phyloP scores from a whole-genome alignment of 2,113 vertebrate genomes.

The Ochotona curzoniae region DNA sequence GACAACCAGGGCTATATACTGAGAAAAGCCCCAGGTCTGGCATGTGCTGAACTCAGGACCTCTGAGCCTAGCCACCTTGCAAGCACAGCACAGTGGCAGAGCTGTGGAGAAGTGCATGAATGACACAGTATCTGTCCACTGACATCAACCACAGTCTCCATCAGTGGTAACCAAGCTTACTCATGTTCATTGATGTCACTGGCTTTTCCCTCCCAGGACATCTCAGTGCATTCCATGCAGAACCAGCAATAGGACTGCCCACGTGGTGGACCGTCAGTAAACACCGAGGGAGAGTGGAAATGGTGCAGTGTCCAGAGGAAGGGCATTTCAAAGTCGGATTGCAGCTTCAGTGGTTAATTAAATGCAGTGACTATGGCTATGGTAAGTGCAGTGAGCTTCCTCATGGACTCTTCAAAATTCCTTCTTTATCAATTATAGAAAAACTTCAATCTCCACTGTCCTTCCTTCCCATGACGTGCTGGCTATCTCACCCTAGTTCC shows the following conservation, averaged over 20 bases:
- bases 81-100: not conserved
- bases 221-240: not conserved
- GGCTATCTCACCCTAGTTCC: not conserved
- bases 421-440: conserved; percentile 22
- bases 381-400: not conserved
- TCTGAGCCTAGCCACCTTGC: not conserved
- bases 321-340: not conserved
- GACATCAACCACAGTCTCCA: not conserved
- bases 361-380: not conserved
- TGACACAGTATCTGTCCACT: not conserved
- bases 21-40: not conserved
- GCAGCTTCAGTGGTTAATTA: not conserved
- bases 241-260: not conserved
- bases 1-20: not conserved
- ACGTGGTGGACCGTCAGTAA: not conserved
- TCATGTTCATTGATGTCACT: not conserved
- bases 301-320: not conserved
- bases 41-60: not conserved
- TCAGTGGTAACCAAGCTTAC: not conserved
- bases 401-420: conserved; percentile 8
- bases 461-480: not conserved
- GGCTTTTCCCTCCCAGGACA: not conserved
- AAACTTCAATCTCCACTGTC: not conserved
- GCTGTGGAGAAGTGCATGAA: not conserved
- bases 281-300: not conserved